Evolutionary conservation across 2,797 vertebrate genomes (phyloP).

Genomic region (Psittacula echo): DNA sequence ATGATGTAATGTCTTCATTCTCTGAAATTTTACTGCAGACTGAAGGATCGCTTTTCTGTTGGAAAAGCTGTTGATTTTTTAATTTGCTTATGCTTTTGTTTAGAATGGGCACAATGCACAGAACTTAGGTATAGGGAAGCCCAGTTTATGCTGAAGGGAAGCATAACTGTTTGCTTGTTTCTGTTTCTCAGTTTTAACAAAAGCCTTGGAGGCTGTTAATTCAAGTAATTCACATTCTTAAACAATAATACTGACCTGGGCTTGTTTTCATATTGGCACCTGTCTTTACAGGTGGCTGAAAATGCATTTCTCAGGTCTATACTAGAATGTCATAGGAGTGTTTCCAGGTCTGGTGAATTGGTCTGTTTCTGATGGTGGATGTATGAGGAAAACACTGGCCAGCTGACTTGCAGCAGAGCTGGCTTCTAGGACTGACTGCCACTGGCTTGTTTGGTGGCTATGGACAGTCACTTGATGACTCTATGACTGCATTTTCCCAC

Average conservation of each 20-base stretch:
- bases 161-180: neutral
- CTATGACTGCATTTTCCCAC: neutral
- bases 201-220: neutral
- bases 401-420: neutral
- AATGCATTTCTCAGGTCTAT: neutral
- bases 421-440: neutral
- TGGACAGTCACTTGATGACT: neutral
- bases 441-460: neutral
- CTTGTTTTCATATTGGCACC: neutral
- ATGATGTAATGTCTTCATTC: neutral
- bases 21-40: neutral
- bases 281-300: neutral
- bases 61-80: neutral
- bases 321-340: neutral
- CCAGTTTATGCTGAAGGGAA: neutral
- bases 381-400: neutral
- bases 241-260: neutral
- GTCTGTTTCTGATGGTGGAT: neutral
- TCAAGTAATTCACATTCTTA: neutral
- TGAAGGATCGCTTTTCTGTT: neutral
- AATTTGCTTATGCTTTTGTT: neutral
- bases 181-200: neutral
- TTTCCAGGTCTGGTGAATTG: neutral
- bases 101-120: neutral
- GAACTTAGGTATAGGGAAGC: neutral